These are phyloP conservation scores for Hecatera dysodea DNA, from an alignment of 2,888 invertebrate species.

Conservation along the genomic window DNA sequence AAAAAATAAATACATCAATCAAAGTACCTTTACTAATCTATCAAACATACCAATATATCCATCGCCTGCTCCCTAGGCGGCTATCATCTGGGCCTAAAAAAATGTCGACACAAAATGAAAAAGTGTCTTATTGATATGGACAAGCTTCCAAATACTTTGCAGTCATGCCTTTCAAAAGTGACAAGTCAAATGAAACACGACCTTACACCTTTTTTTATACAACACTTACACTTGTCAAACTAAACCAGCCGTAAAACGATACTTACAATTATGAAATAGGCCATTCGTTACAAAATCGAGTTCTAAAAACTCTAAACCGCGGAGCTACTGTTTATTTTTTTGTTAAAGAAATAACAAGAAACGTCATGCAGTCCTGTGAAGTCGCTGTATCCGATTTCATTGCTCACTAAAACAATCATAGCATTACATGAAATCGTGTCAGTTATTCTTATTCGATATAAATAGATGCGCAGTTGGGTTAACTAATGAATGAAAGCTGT, in stretches of 20 bases:
- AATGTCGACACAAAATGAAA: no score
- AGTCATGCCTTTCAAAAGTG: background rate
- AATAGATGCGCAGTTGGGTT: constrained; percentile 44
- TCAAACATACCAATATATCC: no score
- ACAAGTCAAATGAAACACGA: background rate
- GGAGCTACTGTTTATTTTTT: constrained; percentile 50
- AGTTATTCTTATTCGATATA: constrained; percentile 67
- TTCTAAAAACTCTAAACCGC: constrained; percentile 43
- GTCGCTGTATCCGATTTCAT: constrained; percentile 68
- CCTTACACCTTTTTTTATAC: background rate
- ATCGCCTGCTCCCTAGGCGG: no score
- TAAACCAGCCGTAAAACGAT: constrained; percentile 35
- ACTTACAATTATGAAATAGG: constrained; percentile 46
- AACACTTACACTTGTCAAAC: constrained; percentile 21
- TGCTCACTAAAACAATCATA: constrained; percentile 71
- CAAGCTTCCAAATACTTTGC: background rate
- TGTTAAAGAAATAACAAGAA: constrained; percentile 59
- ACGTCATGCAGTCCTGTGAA: constrained; percentile 52
- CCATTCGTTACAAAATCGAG: constrained; percentile 54
- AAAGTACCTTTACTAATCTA: no score
- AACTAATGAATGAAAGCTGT: constrained; percentile 30
- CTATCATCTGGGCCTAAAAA: no score
- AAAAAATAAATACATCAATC: no score
- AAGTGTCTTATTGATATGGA: background rate
- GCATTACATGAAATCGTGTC: constrained; percentile 69